Conservation (phyloP, 92 coral and sea anemone species). For the Chrysogorgia sp. region DNA sequence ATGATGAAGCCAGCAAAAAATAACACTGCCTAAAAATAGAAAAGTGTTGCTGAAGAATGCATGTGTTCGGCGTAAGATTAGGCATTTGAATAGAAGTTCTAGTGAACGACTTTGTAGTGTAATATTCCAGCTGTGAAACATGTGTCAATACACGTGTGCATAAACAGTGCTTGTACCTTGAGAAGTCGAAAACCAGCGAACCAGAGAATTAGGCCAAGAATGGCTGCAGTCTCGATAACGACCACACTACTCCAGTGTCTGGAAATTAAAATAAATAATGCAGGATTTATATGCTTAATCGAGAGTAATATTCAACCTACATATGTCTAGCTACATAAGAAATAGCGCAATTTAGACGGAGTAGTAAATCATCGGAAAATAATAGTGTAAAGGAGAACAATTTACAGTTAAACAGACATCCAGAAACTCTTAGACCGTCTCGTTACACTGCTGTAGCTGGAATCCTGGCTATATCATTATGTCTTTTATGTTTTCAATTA, state of each 20-base stretch:
- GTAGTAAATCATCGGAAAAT: too few relatives aligned
- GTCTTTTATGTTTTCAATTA: too few relatives aligned
- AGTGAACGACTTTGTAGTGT: too few relatives aligned
- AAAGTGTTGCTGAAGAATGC: not conserved
- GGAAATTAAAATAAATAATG: not conserved
- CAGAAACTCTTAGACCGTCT: too few relatives aligned
- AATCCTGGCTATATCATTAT: too few relatives aligned
- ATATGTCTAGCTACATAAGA: not conserved
- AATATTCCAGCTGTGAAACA: too few relatives aligned
- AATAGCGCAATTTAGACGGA: too few relatives aligned
- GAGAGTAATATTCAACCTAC: not conserved
- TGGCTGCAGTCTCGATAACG: constrained; percentile 74
- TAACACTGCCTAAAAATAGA: constrained; percentile 73
- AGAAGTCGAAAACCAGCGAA: constrained; percentile 86
- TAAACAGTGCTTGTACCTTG: constrained; percentile 58
- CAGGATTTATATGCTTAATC: not conserved
- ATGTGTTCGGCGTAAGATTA: not conserved
- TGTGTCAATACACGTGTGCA: too few relatives aligned
- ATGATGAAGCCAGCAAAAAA: constrained; percentile 83
- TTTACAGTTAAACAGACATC: too few relatives aligned
- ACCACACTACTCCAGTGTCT: constrained; percentile 85
- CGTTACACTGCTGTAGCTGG: too few relatives aligned
- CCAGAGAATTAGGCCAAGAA: constrained; percentile 74
- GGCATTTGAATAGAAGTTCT: not conserved
- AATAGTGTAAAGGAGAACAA: too few relatives aligned